Conservation (phyloP, 2,888 invertebrate species). For the Xylota segnis region DNA sequence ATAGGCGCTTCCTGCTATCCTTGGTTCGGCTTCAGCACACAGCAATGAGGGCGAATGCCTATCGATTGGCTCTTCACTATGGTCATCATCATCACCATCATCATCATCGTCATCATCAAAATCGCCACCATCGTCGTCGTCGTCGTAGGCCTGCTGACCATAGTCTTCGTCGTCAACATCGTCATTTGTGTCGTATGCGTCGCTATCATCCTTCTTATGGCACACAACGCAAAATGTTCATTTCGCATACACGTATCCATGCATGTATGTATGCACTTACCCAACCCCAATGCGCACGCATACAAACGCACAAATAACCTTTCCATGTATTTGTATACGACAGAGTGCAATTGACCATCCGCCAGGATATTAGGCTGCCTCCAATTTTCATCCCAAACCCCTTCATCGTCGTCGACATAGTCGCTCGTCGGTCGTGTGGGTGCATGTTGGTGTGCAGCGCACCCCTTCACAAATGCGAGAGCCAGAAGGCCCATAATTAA, state of each 20-base stretch:
- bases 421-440: slow-evolving; percentile 42
- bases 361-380: slow-evolving; percentile 64
- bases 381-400: slow-evolving; percentile 26
- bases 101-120: slow-evolving; percentile 52
- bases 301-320: slow-evolving; percentile 49
- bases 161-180: slow-evolving; percentile 74
- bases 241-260: slow-evolving; percentile 16
- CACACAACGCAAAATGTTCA: slow-evolving; percentile 44
- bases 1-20: slow-evolving; percentile 67
- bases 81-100: slow-evolving; percentile 50
- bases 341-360: slow-evolving; percentile 73
- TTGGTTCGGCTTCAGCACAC: slow-evolving; percentile 45
- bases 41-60: slow-evolving; percentile 59
- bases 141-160: slow-evolving; percentile 38
- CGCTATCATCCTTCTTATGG: slow-evolving; percentile 69
- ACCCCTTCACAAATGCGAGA: slow-evolving; percentile 62
- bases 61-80: slow-evolving; percentile 73
- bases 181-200: slow-evolving; percentile 73
- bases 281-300: not conserved
- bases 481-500: slow-evolving; percentile 81
- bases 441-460: slow-evolving; percentile 55
- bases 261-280: not conserved
- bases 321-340: slow-evolving; percentile 46
- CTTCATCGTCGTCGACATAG: not conserved
- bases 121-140: slow-evolving; percentile 54